These are phyloP conservation scores for Anoura caudifer DNA, from an alignment of 2,113 vertebrate genomes.

Conservation along the genomic window DNA sequence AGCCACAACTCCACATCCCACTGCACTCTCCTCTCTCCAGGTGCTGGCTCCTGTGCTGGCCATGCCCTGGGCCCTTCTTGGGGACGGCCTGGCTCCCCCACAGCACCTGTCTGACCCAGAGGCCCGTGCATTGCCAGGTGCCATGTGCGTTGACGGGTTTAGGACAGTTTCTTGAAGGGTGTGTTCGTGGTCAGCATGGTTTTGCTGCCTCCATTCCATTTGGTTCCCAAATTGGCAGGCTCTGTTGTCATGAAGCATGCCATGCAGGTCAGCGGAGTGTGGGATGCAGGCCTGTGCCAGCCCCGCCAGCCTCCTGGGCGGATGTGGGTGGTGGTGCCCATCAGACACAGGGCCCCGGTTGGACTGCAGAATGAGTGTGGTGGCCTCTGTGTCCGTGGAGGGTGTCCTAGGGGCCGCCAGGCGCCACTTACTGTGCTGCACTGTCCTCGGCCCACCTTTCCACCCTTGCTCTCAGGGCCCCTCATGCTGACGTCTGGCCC, in stretches of 20 bases:
- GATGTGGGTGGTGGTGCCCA: accelerated
- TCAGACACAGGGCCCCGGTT: neutral
- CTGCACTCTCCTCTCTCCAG: accelerated
- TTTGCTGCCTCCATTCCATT: accelerated
- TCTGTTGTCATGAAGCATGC: neutral
- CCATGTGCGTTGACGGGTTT: accelerated
- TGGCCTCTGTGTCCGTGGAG: neutral
- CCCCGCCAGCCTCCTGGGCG: neutral
- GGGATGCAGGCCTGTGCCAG: accelerated
- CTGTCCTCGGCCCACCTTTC: accelerated
- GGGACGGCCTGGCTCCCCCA: accelerated
- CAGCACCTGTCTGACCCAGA: accelerated
- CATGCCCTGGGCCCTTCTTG: neutral
- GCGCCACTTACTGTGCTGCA: accelerated
- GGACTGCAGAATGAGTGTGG: neutral
- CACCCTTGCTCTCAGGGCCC: neutral
- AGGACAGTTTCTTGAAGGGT: neutral
- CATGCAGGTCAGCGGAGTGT: accelerated
- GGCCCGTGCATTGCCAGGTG: accelerated
- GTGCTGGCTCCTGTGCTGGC: no score
- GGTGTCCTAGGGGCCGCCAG: no score
- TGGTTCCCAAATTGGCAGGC: neutral
- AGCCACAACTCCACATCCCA: accelerated
- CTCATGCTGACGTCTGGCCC: neutral
- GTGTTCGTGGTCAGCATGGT: no score